These are phyloP conservation scores for Fregetta grallaria DNA, from an alignment of 2,113 vertebrate species.

Conservation along the genomic window DNA sequence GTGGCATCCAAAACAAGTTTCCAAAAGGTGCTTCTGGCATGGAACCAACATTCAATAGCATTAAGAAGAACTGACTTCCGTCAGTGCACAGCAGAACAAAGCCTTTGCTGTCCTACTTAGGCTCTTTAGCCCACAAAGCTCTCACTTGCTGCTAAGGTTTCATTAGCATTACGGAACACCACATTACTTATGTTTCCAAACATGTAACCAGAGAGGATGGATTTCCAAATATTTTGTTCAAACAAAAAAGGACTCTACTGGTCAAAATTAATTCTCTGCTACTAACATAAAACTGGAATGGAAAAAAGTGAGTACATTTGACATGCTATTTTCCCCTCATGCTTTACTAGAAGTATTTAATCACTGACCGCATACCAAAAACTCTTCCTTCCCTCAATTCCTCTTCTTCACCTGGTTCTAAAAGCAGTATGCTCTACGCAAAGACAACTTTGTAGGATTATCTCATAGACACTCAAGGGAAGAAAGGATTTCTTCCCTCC, in stretches of 20 bases:
- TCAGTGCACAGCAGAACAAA: slow-evolving; percentile 62
- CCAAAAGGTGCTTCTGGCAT: slow-evolving; percentile 54
- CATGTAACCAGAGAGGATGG: neutral
- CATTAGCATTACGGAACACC: slow-evolving; percentile 54
- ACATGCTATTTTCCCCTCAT: neutral
- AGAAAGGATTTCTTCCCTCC: neutral
- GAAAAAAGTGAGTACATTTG: neutral
- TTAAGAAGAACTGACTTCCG: slow-evolving; percentile 47
- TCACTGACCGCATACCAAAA: neutral
- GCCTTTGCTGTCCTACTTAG: slow-evolving; percentile 69
- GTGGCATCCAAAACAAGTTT: slow-evolving; percentile 43
- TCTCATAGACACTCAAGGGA: neutral
- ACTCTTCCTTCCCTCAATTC: neutral
- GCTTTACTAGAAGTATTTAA: neutral
- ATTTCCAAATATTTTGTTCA: neutral
- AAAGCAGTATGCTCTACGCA: neutral
- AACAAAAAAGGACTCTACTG: neutral
- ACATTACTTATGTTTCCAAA: slow-evolving; percentile 23
- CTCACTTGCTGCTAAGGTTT: slow-evolving; percentile 54
- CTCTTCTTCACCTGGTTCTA: neutral
- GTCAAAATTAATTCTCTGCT: neutral
- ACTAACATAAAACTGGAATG: neutral
- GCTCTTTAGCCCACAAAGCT: slow-evolving; percentile 36
- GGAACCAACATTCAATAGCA: slow-evolving; percentile 21
- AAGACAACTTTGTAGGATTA: neutral